phyloP scores from a whole-genome alignment of 2,113 vertebrate genomes.

The Erythrolamprus reginae region DNA sequence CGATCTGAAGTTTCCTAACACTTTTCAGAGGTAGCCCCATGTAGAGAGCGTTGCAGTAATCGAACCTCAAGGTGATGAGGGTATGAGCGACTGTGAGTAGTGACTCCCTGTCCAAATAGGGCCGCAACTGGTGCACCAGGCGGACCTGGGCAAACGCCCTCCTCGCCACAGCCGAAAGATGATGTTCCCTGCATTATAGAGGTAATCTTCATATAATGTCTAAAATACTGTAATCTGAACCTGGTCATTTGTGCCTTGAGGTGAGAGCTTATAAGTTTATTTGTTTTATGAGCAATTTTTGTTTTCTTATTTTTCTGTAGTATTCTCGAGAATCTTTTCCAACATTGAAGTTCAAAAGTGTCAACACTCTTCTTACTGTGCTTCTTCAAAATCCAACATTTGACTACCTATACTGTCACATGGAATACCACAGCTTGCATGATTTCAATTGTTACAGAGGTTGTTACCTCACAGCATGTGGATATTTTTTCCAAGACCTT shows the following conservation, averaged over 20 bases:
- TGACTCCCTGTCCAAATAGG: too few relatives aligned
- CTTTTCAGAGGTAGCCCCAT: too few relatives aligned
- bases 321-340: neutral
- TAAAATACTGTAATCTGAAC: neutral
- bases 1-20: too few relatives aligned
- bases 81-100: too few relatives aligned
- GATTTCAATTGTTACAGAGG: neutral
- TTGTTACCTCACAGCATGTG: neutral
- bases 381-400: neutral
- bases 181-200: neutral
- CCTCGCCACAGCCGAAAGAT: too few relatives aligned
- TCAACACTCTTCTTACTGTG: neutral
- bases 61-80: too few relatives aligned
- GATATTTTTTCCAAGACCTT: neutral
- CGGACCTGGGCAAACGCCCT: too few relatives aligned
- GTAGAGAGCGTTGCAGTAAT: too few relatives aligned
- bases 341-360: neutral
- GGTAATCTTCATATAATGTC: neutral
- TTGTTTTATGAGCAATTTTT: neutral
- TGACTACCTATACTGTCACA: neutral
- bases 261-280: neutral
- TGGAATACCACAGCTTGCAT: neutral
- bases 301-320: neutral
- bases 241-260: neutral
- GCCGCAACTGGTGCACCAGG: too few relatives aligned